Conservation (phyloP, 2,888 invertebrate genomes). For the Mamestra brassicae region DNA sequence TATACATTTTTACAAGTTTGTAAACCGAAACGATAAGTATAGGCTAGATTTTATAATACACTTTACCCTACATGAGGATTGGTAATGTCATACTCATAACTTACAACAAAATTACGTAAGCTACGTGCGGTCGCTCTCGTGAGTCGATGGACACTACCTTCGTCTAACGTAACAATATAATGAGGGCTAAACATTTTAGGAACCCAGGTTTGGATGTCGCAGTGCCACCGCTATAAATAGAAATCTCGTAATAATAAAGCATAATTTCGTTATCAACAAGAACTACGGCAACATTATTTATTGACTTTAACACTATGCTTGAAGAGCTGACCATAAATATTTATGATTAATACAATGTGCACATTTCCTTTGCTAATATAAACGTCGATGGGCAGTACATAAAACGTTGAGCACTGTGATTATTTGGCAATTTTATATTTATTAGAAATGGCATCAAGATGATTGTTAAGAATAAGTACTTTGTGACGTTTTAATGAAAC, state of each 20-base stretch:
- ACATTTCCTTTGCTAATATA: constrained; percentile 77
- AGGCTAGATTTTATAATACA: constrained; percentile 86
- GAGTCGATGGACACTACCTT: constrained; percentile 68
- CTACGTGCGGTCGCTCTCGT: constrained; percentile 75
- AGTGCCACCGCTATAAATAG: constrained; percentile 83
- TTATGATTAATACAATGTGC: constrained; percentile 84
- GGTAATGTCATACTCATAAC: constrained; percentile 80
- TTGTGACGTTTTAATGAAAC: constrained; percentile 79
- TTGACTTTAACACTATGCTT: constrained; percentile 84
- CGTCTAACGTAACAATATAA: constrained; percentile 59
- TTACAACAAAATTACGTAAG: constrained; percentile 83
- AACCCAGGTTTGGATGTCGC: constrained; percentile 79
- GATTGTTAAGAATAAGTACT: constrained; percentile 75
- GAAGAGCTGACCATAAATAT: constrained; percentile 83
- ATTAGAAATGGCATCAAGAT: constrained; percentile 67
- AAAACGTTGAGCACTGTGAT: constrained; percentile 80
- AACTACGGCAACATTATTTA: constrained; percentile 87
- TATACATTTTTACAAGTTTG: constrained; percentile 85
- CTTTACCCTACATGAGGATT: constrained; percentile 83
- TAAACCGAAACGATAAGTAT: constrained; percentile 81
- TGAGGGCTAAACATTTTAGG: constrained; percentile 73
- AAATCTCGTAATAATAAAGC: constrained; percentile 87
- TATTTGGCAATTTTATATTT: constrained; percentile 80
- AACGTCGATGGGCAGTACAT: constrained; percentile 70
- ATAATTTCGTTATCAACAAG: constrained; percentile 87